Conservation (phyloP, 1,140 invertebrate species). For the Coptotermes formosanus region DNA sequence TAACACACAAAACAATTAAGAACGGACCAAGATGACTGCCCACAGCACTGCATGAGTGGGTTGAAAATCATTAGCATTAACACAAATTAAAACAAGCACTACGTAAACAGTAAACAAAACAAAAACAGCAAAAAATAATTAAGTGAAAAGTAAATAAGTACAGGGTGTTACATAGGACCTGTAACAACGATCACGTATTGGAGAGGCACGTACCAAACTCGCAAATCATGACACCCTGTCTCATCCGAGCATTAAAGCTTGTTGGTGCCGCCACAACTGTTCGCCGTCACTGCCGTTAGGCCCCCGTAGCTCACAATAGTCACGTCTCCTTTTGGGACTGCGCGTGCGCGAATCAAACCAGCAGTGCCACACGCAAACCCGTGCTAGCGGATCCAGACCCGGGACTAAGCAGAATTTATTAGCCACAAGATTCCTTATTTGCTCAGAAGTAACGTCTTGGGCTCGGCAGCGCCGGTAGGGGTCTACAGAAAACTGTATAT, state of each 20-base stretch:
- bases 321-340: not conserved
- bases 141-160: slow-evolving; percentile 41
- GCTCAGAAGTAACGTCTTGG: no score
- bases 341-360: no score
- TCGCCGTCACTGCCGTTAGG: no score
- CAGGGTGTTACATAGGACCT: slow-evolving; percentile 24
- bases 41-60: not conserved
- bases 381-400: no score
- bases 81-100: slow-evolving; percentile 39
- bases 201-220: not conserved
- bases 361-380: no score
- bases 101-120: slow-evolving; percentile 38
- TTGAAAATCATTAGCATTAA: slow-evolving; percentile 1
- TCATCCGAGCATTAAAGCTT: not conserved
- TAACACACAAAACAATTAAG: no score
- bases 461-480: no score
- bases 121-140: slow-evolving; percentile 46
- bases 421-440: no score
- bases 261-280: no score
- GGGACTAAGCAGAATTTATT: no score
- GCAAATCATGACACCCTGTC: not conserved
- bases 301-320: not conserved
- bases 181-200: not conserved
- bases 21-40: not conserved
- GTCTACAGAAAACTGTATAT: no score